Evolutionary conservation across 2,113 vertebrate species (phyloP), one percentile per base, ranked within the genome.

Genomic region (Silurus meridionalis): DNA sequence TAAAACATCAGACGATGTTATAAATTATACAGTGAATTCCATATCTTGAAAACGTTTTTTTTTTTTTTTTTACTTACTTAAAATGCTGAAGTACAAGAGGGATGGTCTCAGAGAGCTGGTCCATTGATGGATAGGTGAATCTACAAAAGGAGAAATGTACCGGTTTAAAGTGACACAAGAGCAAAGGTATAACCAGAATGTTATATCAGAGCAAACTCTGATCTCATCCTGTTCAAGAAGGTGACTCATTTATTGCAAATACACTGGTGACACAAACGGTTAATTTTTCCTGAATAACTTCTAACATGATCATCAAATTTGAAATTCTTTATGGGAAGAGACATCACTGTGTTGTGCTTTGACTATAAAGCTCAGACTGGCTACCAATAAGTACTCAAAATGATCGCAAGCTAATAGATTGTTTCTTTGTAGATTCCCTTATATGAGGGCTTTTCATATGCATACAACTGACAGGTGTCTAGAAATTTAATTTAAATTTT

Each of bases 41-140:
- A 21, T 50, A 74, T 50, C 17, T 50, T 50, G 48, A 50, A 50
- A 74, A 21, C 17, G 9, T 72, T 71, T 0, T 3, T 46, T 69
- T 64, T 15, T 60, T 60, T 60, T 17, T 63, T 67, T 57, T 50
- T 52, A 87, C 96, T 96, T 92, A 99, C 97, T 97, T 96, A 91
- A 97, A 98, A 90, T 98, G 96, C 86, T 97, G 97, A 64, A 99
- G 92, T 74, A 99, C 96, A 79, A 94, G 90, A 0, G 96, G 96
- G 11, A 99, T 90, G 80, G 96, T 95, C 86, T 99, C 97, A 0
- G 97, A 96, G 90, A 99, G 92, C 90, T 99, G 96, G 87, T 99
- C 98, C 96, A 99, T 97, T 69, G 97, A 95, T 0, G 98, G 98
- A 86, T 98, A 99, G 80, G 94, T 91, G 10, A 96, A 96, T 88